These are phyloP conservation scores for Aselliscus stoliczkanus DNA, from an alignment of 2,797 vertebrate genomes.

Conservation along the genomic window DNA sequence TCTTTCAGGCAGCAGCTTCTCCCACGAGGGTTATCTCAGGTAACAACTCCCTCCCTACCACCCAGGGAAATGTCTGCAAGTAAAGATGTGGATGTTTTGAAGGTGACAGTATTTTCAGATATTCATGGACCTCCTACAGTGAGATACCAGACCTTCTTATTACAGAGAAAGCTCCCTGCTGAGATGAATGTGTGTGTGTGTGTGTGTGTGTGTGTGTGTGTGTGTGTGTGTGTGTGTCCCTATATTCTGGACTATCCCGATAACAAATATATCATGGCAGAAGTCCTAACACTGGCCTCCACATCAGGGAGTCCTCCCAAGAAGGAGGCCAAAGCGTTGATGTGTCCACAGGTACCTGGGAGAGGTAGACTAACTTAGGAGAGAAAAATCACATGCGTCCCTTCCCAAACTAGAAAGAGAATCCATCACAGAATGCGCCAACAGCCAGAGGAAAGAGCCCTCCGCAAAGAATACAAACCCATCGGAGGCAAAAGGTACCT, in stretches of 20 bases:
- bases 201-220: no score
- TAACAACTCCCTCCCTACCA: neutral
- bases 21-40: neutral
- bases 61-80: rapidly evolving
- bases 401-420: neutral
- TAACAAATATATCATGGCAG: rapidly evolving
- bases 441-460: neutral
- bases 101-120: neutral
- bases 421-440: neutral
- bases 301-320: neutral
- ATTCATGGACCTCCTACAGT: neutral
- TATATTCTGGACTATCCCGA: neutral
- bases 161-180: neutral
- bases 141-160: neutral
- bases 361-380: neutral
- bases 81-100: rapidly evolving
- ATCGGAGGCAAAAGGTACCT: neutral
- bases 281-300: neutral
- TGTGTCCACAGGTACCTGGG: neutral
- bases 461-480: neutral
- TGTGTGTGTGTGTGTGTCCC: neutral
- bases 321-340: neutral
- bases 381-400: neutral
- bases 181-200: neutral
- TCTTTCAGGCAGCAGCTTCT: neutral